Evolutionary conservation across 2,888 invertebrate genomes (phyloP).

Genomic region (Phlogophora meticulosa): DNA sequence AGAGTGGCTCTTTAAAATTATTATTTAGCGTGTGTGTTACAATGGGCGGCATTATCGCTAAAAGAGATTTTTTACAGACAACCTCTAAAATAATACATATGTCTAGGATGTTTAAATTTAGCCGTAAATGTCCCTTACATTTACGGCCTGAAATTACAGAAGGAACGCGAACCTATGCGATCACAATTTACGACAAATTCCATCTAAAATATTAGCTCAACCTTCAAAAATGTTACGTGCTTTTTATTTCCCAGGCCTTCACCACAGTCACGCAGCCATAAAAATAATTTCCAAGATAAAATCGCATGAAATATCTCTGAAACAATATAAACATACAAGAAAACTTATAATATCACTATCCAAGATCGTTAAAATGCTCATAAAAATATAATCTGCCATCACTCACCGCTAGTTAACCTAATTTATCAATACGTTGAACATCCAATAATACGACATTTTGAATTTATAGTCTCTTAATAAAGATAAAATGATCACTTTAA

Average conservation of each 20-base stretch:
- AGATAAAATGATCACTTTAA: conserved; percentile 39
- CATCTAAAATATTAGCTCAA: background rate
- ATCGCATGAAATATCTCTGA: conserved; percentile 49
- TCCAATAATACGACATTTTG: conserved; percentile 43
- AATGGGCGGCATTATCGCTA: too few species aligned
- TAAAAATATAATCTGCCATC: conserved; percentile 59
- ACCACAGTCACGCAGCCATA: conserved; percentile 30
- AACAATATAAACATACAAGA: conserved; percentile 53
- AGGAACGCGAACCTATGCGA: background rate
- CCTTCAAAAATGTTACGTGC: background rate
- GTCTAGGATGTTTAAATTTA: background rate
- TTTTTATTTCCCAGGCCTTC: conserved; percentile 26
- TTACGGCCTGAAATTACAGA: background rate
- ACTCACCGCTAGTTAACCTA: conserved; percentile 46
- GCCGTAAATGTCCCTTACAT: background rate
- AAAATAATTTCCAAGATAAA: conserved; percentile 44
- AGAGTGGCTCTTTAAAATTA: too few species aligned
- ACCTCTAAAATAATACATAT: background rate
- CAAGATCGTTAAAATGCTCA: conserved; percentile 55
- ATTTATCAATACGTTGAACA: conserved; percentile 48
- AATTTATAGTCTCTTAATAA: conserved; percentile 38
- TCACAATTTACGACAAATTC: background rate
- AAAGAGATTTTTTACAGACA: too few species aligned
- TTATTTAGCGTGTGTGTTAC: too few species aligned
- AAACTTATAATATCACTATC: conserved; percentile 55